Evolutionary conservation across 2,888 invertebrate genomes (phyloP), one percentile per base, ranked within the genome.

Genomic region (Scelioninae gen. 1): DNA sequence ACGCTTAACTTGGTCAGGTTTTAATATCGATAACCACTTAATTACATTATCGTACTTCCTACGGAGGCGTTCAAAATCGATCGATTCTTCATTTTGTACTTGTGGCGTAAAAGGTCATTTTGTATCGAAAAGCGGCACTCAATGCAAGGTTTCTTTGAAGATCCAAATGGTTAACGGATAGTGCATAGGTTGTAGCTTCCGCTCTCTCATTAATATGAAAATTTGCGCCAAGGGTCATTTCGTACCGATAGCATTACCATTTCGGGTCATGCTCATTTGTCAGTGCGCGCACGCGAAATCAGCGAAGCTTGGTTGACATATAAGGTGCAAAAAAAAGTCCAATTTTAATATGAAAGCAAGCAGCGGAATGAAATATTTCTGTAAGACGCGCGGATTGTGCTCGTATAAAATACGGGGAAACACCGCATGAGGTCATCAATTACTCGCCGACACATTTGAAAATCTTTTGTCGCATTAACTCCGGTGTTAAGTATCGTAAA

Each of bases 181-280:
- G 65, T 43, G 65, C 56, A 74, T 74, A 34, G 65, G 45, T 74
- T 34, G 56, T 43, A 10, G n/a, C 45, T 38, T 38, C 56, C 38
- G 71, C 71, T 78, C 65, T 66, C 66, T 72, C 72, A 79, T 72
- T 79, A 66, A 56, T 58, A 66, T 72, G 71, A 56, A 58, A 51
- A 79, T 79, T 58, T 45, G 34, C 40, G 45, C 34, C 34, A 71
- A 58, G 81, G 76, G 71, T 71, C 69, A 81, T 81, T 76, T 76
- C 65, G 58, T 65, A 63, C 69, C 71, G 69, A 69, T 81, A 45
- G 23, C 75, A 63, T 71, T 69, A 69, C 45, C 71, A 76, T 76
- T 75, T 63, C 45, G 49, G 63, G 74, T 68, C 68, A 62, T 56
- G 11, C 45, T 45, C 68, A 79, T 79, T 66, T 65, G 72, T 66